These are phyloP conservation scores for Tiliacea aurago DNA, from an alignment of 2,888 invertebrate genomes.

Conservation along the genomic window DNA sequence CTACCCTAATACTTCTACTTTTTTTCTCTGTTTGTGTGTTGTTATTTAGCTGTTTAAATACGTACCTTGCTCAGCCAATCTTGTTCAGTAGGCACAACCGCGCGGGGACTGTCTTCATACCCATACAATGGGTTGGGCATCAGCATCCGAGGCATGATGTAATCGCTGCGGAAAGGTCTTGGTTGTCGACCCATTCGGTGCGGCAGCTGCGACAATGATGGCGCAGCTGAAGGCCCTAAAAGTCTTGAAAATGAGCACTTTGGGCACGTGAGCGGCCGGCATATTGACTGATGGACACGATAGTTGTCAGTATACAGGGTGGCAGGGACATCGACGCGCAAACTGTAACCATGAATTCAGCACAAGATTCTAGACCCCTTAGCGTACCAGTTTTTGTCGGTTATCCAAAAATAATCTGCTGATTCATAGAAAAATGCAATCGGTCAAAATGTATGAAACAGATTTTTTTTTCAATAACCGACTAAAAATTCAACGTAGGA, in stretches of 20 bases:
- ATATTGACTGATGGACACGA: background rate
- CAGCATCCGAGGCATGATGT: slow-evolving; percentile 69
- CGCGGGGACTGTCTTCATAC: slow-evolving; percentile 64
- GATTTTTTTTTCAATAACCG: too few species aligned
- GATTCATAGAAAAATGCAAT: too few species aligned
- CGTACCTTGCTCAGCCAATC: slow-evolving; percentile 77
- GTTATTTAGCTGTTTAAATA: background rate
- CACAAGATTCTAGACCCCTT: too few species aligned
- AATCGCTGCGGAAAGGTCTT: slow-evolving; percentile 63
- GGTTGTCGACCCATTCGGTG: slow-evolving; percentile 43
- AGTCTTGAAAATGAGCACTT: slow-evolving; percentile 21
- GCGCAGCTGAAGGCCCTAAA: slow-evolving; percentile 61
- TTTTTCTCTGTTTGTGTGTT: slow-evolving; percentile 6
- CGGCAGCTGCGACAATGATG: slow-evolving; percentile 48
- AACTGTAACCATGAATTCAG: too few species aligned
- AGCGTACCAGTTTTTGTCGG: too few species aligned
- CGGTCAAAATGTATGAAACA: too few species aligned
- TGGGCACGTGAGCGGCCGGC: background rate
- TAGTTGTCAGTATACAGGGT: background rate
- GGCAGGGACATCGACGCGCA: too few species aligned
- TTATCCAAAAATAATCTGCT: too few species aligned
- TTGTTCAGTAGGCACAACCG: slow-evolving; percentile 50
- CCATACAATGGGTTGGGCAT: slow-evolving; percentile 66
- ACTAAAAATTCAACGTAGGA: too few species aligned
- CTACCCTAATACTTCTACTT: background rate